Conservation (phyloP, 2,888 invertebrate genomes). For the Electrophaes corylata region DNA sequence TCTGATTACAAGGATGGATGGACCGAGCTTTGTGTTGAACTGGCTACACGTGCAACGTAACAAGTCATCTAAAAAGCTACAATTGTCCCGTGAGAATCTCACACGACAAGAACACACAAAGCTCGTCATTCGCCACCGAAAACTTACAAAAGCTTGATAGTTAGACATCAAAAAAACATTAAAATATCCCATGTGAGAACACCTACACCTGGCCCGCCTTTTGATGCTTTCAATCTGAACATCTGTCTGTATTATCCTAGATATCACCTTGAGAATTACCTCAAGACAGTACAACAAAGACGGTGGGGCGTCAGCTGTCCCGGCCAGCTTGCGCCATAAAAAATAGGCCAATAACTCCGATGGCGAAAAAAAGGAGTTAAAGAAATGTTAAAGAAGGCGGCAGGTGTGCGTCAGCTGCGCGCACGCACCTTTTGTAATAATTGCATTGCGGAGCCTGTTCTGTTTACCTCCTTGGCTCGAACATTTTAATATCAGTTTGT, state of each 20-base stretch:
- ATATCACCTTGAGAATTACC: slow-evolving; percentile 57
- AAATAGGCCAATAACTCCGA: slow-evolving; percentile 83
- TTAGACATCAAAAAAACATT: slow-evolving; percentile 39
- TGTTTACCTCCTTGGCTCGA: slow-evolving; percentile 59
- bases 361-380: slow-evolving; percentile 76
- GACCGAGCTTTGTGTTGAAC: background rate
- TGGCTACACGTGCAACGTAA: slow-evolving; percentile 10
- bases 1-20: background rate
- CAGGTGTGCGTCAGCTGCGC: slow-evolving; percentile 81
- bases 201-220: slow-evolving; percentile 63
- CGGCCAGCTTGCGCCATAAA: slow-evolving; percentile 80
- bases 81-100: slow-evolving; percentile 31
- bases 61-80: slow-evolving; percentile 26
- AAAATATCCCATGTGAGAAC: slow-evolving; percentile 61
- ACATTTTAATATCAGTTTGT: slow-evolving; percentile 54
- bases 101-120: slow-evolving; percentile 33
- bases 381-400: slow-evolving; percentile 81
- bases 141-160: slow-evolving; percentile 42
- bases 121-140: slow-evolving; percentile 24
- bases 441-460: slow-evolving; percentile 68
- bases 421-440: slow-evolving; percentile 79
- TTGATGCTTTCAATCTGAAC: slow-evolving; percentile 62
- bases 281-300: slow-evolving; percentile 41
- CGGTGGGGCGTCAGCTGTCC: slow-evolving; percentile 70
- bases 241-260: slow-evolving; percentile 70